Evolutionary conservation across 2,113 vertebrate genomes (phyloP).

Genomic region (Paradisaea rubra): DNA sequence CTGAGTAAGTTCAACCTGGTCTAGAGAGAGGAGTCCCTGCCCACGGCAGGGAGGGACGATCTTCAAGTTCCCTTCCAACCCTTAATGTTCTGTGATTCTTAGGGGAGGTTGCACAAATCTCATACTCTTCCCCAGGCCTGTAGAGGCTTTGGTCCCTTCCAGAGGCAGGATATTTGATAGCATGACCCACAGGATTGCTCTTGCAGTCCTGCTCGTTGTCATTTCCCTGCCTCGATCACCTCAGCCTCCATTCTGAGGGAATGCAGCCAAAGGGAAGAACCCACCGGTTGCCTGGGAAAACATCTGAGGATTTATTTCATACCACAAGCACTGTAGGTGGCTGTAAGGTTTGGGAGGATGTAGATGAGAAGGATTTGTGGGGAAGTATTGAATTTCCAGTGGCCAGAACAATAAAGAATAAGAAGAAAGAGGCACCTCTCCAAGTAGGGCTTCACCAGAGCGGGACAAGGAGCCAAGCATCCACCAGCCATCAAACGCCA

Average conservation of each 20-base stretch:
- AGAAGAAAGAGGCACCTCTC: not conserved
- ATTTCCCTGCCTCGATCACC: not conserved
- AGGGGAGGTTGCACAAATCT: not conserved
- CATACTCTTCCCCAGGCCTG: not conserved
- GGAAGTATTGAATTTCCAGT: slow-evolving; percentile 13
- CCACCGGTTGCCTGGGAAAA: not conserved
- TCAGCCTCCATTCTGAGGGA: not conserved
- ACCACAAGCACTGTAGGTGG: slow-evolving; percentile 44
- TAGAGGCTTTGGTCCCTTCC: not conserved
- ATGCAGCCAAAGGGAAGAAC: not conserved
- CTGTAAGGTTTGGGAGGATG: not conserved
- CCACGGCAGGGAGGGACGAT: not conserved
- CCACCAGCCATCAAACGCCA: slow-evolving; percentile 2
- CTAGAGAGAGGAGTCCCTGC: too few relatives aligned
- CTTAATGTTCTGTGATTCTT: not conserved
- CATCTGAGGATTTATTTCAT: not conserved
- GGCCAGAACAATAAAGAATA: slow-evolving; percentile 18
- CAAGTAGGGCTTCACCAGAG: not conserved
- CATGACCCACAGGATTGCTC: not conserved
- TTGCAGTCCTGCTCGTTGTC: not conserved
- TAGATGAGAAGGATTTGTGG: slow-evolving; percentile 23
- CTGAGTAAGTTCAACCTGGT: not conserved
- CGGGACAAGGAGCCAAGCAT: not conserved
- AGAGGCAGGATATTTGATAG: not conserved
- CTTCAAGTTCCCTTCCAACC: not conserved